Conservation (phyloP, 1,140 invertebrate species). For the Drosophila kurseongensis region DNA sequence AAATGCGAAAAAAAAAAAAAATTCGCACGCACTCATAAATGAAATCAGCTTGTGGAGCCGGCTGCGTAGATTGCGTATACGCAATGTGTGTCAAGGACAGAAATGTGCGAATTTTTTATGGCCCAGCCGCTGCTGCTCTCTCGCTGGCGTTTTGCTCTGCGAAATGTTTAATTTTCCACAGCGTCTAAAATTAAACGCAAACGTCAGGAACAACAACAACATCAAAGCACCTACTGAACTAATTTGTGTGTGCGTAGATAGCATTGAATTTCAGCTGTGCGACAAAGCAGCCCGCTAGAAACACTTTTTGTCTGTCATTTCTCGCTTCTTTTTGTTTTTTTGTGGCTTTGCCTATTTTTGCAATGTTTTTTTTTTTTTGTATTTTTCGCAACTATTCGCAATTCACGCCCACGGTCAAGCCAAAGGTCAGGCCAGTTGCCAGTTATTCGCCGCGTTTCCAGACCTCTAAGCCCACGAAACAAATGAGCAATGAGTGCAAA, state of each 20-base stretch:
- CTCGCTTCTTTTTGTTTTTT: slow-evolving; percentile 23
- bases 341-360: slow-evolving; percentile 2
- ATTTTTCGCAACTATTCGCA: slow-evolving; percentile 64
- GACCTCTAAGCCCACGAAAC: slow-evolving; percentile 30
- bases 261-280: slow-evolving; percentile 72
- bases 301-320: slow-evolving; percentile 36
- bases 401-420: slow-evolving; percentile 78
- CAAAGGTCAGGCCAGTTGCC: slow-evolving; percentile 62
- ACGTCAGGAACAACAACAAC: slow-evolving; percentile 17
- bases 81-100: slow-evolving; percentile 84
- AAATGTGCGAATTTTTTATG: slow-evolving; percentile 82
- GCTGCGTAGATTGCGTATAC: slow-evolving; percentile 80
- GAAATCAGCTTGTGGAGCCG: slow-evolving; percentile 35
- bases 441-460: slow-evolving; percentile 1
- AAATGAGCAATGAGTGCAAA: slow-evolving; percentile 50
- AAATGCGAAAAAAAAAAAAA: slow-evolving; percentile 32
- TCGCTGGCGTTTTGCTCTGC: slow-evolving; percentile 31
- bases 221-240: slow-evolving; percentile 70
- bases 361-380: slow-evolving; percentile 3
- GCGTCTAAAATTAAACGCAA: slow-evolving; percentile 72
- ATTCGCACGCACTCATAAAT: slow-evolving; percentile 67
- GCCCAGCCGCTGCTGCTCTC: slow-evolving; percentile 9
- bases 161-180: slow-evolving; percentile 64
- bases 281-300: slow-evolving; percentile 58
- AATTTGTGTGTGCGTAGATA: slow-evolving; percentile 75